Conservation (phyloP, 2,113 vertebrate genomes). For the Leiothrix lutea region DNA sequence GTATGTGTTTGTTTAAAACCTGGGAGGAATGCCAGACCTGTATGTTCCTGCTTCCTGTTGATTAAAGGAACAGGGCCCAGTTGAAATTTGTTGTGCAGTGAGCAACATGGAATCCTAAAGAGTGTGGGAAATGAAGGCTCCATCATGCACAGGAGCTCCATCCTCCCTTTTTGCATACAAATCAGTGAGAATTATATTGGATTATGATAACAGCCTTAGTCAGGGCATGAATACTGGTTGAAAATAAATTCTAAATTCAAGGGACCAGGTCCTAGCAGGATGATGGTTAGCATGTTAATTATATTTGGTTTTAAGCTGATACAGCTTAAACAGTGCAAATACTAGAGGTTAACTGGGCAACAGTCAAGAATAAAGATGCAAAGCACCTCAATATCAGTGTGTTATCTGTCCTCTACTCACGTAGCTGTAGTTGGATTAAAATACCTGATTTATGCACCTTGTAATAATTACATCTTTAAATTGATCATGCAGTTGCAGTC, state of each 20-base stretch:
- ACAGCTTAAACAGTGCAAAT: not conserved
- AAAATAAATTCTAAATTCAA: not conserved
- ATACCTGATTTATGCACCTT: not conserved
- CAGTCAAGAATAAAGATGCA: not conserved
- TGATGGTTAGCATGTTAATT: not conserved
- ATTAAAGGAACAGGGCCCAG: not conserved
- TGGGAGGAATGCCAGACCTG: not conserved
- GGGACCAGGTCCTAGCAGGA: not conserved
- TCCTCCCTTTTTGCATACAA: not conserved
- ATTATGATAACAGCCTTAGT: not conserved
- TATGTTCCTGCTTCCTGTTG: not conserved
- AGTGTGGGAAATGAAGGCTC: not conserved
- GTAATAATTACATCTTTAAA: not conserved
- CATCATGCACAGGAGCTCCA: not conserved
- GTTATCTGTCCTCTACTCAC: not conserved
- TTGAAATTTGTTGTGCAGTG: not conserved
- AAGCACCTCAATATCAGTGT: not conserved
- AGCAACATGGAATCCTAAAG: not conserved
- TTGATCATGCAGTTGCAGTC: not conserved
- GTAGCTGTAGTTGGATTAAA: not conserved
- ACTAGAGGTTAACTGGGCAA: not conserved
- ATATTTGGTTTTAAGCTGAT: not conserved
- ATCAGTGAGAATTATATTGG: not conserved
- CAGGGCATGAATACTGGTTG: not conserved
- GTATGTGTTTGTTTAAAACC: conserved; percentile 8